Base-by-base conservation (phyloP, 1,140 invertebrate genomes). In the Halesus radiatus region DNA sequence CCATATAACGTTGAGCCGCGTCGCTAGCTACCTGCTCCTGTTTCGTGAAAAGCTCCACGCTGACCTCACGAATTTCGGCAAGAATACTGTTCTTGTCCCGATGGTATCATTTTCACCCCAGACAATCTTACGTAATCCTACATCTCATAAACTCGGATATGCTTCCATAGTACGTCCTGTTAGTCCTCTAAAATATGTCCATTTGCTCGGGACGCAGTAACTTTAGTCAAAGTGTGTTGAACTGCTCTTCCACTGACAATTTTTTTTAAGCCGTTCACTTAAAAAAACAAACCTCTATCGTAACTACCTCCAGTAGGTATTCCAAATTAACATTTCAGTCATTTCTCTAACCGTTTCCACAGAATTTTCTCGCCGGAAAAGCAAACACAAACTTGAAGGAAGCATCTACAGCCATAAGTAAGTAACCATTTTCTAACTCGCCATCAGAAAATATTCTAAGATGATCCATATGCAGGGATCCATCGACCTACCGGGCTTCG, bases 381-480 rank as follows among this genome's bases (percentile, higher is more conserved):
- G n/a, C 56, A 58, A 58, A 58, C 10, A 58, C 56, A 58, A 64
- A 64, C 22, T 64, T 64, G 8, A 22, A 29, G 8, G 26, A 64
- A 26, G 60, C 20, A 29, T 64, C 60, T 3, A 10, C 10, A 4
- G 16, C 16, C 1, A 64, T 22, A 3, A 64, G 22, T 32, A 64
- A 26, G 10, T 64, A 64, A 64, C 16, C 8, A 29, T 64, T 29
- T 1, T 15, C 26, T 13, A 64, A 6, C 29, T 64, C 26, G 16
- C 60, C 26, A 2, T 64, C 26, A 1, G 60, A 7, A 64, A 64
- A 64, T 26, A 22, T 8, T 13, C 60, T 22, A 3, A 64, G 26
- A 64, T 64, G 60, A 13, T 64, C 60, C 60, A 64, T 22, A 29
- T 32, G 60, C 0, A 64, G 22, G 60, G 23, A n/a, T 64, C 1